Conservation (phyloP, 2,888 invertebrate genomes). For the Cheilosia soror region DNA sequence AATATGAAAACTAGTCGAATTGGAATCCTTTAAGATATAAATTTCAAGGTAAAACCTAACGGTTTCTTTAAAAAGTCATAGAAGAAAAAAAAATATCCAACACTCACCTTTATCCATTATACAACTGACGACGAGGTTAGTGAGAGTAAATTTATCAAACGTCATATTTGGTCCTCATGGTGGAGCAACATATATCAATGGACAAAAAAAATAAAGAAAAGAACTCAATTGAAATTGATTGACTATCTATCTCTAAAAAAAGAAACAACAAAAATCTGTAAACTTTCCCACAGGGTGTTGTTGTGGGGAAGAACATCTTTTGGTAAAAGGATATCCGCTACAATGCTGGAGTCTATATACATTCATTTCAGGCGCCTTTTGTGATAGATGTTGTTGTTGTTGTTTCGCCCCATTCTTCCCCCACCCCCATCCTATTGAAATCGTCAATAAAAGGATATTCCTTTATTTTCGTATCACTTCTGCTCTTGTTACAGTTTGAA, state of each 20-base stretch:
- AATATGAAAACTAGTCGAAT: constrained; percentile 24
- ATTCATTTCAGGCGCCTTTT: constrained; percentile 38
- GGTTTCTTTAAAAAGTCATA: neutral
- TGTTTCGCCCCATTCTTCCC: constrained; percentile 6
- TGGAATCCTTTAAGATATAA: neutral
- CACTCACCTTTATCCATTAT: neutral
- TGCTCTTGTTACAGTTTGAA: constrained; percentile 45
- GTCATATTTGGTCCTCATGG: constrained; percentile 2
- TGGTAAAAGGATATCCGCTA: constrained; percentile 58
- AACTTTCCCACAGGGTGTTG: constrained; percentile 47
- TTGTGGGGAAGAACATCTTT: constrained; percentile 21
- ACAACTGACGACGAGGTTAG: neutral
- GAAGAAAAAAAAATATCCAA: neutral
- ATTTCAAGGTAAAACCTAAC: neutral
- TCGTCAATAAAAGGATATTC: constrained; percentile 57
- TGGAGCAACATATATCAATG: constrained; percentile 14
- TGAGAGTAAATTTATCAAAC: constrained; percentile 16
- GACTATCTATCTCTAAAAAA: constrained; percentile 25
- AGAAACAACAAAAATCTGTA: neutral
- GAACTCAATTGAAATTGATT: constrained; percentile 54
- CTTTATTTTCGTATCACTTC: constrained; percentile 56
- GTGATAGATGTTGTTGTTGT: constrained; percentile 6
- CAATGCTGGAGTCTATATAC: constrained; percentile 38
- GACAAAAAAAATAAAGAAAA: constrained; percentile 21
- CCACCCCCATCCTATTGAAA: constrained; percentile 28